Evolutionary conservation across 2,113 vertebrate species (phyloP).

Genomic region (Synodontis membranacea): DNA sequence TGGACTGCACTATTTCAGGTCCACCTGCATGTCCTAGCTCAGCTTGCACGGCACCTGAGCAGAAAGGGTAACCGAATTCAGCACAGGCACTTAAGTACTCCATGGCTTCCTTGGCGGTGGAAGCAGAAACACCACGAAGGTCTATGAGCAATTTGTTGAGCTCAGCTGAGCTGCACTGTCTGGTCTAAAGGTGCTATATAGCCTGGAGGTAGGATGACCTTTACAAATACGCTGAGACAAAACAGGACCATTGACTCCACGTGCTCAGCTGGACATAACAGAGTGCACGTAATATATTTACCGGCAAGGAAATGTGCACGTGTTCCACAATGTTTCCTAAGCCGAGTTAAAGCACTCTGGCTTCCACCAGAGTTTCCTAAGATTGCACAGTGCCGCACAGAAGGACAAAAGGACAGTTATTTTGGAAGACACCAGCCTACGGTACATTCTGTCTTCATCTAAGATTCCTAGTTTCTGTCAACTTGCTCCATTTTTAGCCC

Average conservation of each 20-base stretch:
- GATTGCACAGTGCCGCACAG: neutral
- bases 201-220: neutral
- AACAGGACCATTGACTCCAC: neutral
- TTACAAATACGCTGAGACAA: neutral
- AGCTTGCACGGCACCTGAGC: neutral
- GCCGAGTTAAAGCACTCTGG: neutral
- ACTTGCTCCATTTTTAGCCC: neutral
- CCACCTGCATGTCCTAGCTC: too few relatives aligned
- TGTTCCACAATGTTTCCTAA: neutral
- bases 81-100: neutral
- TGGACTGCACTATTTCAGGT: neutral
- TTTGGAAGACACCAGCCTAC: neutral
- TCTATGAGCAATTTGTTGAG: neutral
- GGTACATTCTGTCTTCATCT: neutral
- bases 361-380: neutral
- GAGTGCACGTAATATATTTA: neutral
- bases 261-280: neutral
- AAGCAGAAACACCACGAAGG: neutral
- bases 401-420: neutral
- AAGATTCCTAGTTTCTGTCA: neutral
- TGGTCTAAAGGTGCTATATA: neutral
- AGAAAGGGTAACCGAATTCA: neutral
- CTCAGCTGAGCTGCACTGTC: neutral
- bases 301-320: neutral
- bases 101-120: neutral